phyloP scores from a whole-genome alignment of 2,797 vertebrate genomes.

The Novumbra hubbsi region DNA sequence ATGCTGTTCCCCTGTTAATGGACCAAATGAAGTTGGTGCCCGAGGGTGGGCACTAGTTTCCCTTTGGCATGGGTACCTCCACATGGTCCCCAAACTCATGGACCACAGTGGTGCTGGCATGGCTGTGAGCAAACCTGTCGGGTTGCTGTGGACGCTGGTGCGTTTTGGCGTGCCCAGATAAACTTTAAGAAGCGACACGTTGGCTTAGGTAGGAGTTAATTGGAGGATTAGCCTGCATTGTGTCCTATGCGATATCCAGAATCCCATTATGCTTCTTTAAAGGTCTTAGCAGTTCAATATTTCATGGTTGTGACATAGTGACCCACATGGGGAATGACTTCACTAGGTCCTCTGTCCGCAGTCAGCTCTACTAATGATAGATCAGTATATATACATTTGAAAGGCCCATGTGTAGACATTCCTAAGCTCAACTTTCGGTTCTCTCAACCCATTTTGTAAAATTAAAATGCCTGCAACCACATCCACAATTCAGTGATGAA shows the following conservation, averaged over 20 bases:
- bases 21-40: conserved; percentile 66
- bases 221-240: conserved; percentile 58
- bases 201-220: conserved; percentile 61
- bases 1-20: conserved; percentile 68
- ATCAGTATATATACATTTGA: neutral
- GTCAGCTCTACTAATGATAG: neutral
- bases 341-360: conserved; percentile 31
- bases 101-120: conserved; percentile 8
- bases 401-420: neutral
- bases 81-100: neutral
- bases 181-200: conserved; percentile 47
- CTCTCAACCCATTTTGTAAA: conserved; percentile 13
- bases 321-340: conserved; percentile 62
- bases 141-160: neutral
- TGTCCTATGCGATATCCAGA: conserved; percentile 54
- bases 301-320: conserved; percentile 56
- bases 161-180: conserved; percentile 47
- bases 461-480: neutral
- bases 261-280: conserved; percentile 55
- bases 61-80: conserved; percentile 39
- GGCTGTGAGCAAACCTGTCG: conserved; percentile 33
- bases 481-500: conserved; percentile 4
- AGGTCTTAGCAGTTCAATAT: conserved; percentile 61
- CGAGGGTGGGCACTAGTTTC: conserved; percentile 66
- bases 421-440: conserved; percentile 16